These are phyloP conservation scores for Amblyornis subalaris DNA, from an alignment of 2,113 vertebrate genomes.

Conservation along the genomic window DNA sequence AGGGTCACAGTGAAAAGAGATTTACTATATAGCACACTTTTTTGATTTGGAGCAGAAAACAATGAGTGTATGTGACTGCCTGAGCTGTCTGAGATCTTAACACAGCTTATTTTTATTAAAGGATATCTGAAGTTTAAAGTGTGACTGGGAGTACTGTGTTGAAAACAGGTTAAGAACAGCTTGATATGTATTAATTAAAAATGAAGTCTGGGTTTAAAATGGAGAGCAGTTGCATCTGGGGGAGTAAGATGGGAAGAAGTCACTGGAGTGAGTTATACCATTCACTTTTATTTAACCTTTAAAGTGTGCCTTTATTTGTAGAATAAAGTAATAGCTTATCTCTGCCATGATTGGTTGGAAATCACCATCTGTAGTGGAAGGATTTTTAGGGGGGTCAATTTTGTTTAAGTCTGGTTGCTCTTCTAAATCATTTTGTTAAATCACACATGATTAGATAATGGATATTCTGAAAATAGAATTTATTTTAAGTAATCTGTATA, in stretches of 20 bases:
- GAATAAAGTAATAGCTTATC: background rate
- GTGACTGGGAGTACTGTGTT: constrained; percentile 34
- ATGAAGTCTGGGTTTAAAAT: constrained; percentile 21
- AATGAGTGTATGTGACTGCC: background rate
- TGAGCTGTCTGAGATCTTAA: constrained; percentile 24
- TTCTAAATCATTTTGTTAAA: background rate
- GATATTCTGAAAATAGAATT: background rate
- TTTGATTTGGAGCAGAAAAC: constrained; percentile 50
- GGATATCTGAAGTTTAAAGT: constrained; percentile 43
- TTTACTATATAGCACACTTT: constrained; percentile 14
- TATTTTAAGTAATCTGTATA: background rate
- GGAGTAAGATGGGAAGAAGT: background rate
- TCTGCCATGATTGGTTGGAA: background rate
- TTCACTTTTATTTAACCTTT: constrained; percentile 19
- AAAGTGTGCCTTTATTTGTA: background rate
- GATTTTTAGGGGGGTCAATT: background rate
- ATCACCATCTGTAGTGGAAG: background rate
- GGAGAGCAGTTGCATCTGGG: background rate
- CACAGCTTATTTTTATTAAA: constrained; percentile 61
- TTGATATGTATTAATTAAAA: constrained; percentile 58
- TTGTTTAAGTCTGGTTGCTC: background rate
- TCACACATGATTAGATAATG: background rate
- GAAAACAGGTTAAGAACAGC: constrained; percentile 37
- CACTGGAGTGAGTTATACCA: background rate
- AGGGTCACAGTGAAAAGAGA: constrained; percentile 4